A percentile compares a stretch with the other conserved stretches of the same genome.
These are phyloP conservation scores for Dendropsophus ebraccatus DNA, from an alignment of 2,113 vertebrate species.

Conservation along the genomic window DNA sequence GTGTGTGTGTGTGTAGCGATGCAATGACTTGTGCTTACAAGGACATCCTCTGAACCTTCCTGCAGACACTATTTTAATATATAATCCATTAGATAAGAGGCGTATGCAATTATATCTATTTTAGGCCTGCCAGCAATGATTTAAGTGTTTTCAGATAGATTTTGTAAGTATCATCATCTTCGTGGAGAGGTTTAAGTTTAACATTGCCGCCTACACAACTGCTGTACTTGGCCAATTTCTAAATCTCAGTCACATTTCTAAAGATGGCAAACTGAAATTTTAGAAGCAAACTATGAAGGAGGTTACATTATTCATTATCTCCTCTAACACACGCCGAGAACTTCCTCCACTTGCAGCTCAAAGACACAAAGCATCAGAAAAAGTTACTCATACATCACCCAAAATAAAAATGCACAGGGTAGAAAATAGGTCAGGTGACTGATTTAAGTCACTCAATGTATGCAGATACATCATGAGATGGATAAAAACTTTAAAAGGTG, in stretches of 20 bases:
- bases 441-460: no score
- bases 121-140: background rate
- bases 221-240: slow-evolving; percentile 19
- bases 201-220: slow-evolving; percentile 30
- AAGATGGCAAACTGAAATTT: background rate
- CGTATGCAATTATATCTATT: slow-evolving; percentile 17
- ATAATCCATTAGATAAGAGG: slow-evolving; percentile 22
- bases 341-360: background rate
- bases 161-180: slow-evolving; percentile 16
- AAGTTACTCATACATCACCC: background rate
- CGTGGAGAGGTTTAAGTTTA: slow-evolving; percentile 20
- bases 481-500: no score
- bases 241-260: background rate
- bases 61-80: background rate
- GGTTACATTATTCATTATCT: background rate
- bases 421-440: no score
- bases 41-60: background rate
- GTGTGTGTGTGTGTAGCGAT: no score
- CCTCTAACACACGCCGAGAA: background rate
- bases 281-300: background rate
- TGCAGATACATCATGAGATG: no score
- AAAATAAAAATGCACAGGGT: background rate
- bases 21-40: no score
- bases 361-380: background rate
- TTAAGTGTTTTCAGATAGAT: slow-evolving; percentile 24